Base-by-base conservation (phyloP, 2,113 vertebrate species). In the Tamias sibiricus region DNA sequence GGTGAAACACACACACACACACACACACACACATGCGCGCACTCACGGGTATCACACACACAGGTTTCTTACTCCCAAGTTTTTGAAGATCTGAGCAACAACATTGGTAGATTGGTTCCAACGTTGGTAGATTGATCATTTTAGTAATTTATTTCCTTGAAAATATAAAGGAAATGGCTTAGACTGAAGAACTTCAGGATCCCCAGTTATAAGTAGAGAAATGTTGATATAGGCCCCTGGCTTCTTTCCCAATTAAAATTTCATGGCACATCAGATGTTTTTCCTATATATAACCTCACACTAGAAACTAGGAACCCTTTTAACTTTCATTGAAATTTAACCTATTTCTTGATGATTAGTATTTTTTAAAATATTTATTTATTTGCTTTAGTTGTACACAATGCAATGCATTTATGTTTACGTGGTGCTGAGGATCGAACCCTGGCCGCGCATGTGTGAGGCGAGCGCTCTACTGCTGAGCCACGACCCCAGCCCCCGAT, bases 191-290 rank as follows among this genome's bases (percentile, higher is more conserved):
- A 84, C 20, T 91, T 72, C 7, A 68, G 44, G 7, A 94, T 49
- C 37, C 69, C 37, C 44, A 64, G 6, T 68, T 95, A n/a, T 16
- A 92, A 81, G 11, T 14, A 40, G 49, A 91, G 62, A 95, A 95
- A 92, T 91, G 80, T 5, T 77, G 66, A 90, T 26, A 26, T 2
- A 91, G 52, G 35, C 35, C 72, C 4, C 42, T 95, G 94, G 93
- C 76, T 64, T 42, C 94, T 91, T 90, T 94, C 76, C 87, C 84
- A 82, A 76, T 77, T 97, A 83, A 94, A 94, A 92, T 96, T 96
- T 90, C 52, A 92, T 75, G 66, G 13, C 37, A 92, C 71, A 76
- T 96, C 90, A 81, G 10, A 54, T 74, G 35, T 72, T 97, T 72
- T 97, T 94, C 82, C 47, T 40, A 8, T 87, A 40, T 52, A 52